Percentiles rank a stretch among this genome's conserved stretches.
Conservation (phyloP, 2,888 invertebrate genomes). For the Orthosia gracilis region DNA sequence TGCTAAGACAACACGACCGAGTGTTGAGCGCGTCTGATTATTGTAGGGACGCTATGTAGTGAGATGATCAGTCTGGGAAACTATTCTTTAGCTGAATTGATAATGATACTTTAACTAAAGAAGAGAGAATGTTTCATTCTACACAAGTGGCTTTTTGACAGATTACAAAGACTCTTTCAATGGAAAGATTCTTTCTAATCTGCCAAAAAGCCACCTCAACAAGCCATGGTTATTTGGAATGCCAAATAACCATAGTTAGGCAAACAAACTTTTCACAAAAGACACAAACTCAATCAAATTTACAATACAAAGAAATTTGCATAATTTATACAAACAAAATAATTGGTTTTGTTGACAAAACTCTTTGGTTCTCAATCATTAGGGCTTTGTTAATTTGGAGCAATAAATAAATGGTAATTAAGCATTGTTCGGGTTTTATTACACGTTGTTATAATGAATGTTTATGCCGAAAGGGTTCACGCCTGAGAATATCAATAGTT, state of each 20-base stretch:
- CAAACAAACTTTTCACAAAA: conserved; percentile 42
- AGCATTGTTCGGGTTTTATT: conserved; percentile 69
- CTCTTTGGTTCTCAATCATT: conserved; percentile 59
- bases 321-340: conserved; percentile 72
- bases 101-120: not conserved
- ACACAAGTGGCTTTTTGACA: not conserved
- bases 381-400: conserved; percentile 68
- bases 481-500: conserved; percentile 61
- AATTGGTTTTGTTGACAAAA: conserved; percentile 66
- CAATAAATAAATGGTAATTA: conserved; percentile 72
- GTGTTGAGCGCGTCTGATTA: conserved; percentile 29
- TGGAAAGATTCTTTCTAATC: too few species aligned
- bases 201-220: too few species aligned
- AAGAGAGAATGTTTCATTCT: not conserved
- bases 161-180: not conserved
- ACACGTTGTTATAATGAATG: conserved; percentile 63
- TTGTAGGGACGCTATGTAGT: not conserved
- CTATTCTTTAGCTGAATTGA: not conserved
- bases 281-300: conserved; percentile 39
- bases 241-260: conserved; percentile 35
- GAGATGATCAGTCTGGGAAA: not conserved
- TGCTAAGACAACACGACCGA: conserved; percentile 40
- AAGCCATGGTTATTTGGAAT: too few species aligned
- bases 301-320: conserved; percentile 66
- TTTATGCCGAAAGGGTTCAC: conserved; percentile 64